A percentile compares a stretch with the other conserved stretches of the same genome.
Evolutionary conservation across 2,113 vertebrate genomes (phyloP).

Genomic region (Arothron firmamentum): DNA sequence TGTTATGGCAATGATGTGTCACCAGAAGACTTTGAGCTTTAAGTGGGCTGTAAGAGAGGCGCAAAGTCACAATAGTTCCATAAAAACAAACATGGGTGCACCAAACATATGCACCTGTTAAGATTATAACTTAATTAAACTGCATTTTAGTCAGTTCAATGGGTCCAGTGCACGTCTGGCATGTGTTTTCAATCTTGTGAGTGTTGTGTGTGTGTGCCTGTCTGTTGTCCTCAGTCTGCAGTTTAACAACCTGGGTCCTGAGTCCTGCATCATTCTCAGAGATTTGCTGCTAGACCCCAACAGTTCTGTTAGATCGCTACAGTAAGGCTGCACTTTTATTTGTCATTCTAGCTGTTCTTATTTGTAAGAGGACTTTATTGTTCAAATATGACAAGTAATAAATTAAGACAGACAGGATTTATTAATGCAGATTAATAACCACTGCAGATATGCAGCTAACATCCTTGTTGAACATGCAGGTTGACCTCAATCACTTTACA

Average conservation of each 20-base stretch:
- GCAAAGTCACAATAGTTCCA: no score
- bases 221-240: constrained; percentile 79
- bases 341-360: no score
- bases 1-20: no score
- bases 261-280: constrained; percentile 83
- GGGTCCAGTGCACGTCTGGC: background rate
- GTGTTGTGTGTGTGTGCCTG: constrained; percentile 28
- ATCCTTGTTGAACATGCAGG: no score
- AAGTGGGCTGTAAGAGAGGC: no score
- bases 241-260: constrained; percentile 87
- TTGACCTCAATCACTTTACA: no score
- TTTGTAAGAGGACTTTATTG: no score
- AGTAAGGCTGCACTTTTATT: constrained; percentile 63
- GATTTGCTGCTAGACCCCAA: constrained; percentile 84
- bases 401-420: no score
- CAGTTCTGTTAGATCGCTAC: constrained; percentile 74
- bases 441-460: no score
- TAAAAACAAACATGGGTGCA: background rate
- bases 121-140: background rate
- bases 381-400: background rate
- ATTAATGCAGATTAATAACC: no score
- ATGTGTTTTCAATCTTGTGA: constrained; percentile 14
- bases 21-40: no score
- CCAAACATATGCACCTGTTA: background rate
- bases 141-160: background rate